A percentile compares a stretch with the other conserved stretches of the same genome.
These are phyloP conservation scores for Sphecodes monilicornis DNA, from an alignment of 2,888 invertebrate species.

Conservation along the genomic window DNA sequence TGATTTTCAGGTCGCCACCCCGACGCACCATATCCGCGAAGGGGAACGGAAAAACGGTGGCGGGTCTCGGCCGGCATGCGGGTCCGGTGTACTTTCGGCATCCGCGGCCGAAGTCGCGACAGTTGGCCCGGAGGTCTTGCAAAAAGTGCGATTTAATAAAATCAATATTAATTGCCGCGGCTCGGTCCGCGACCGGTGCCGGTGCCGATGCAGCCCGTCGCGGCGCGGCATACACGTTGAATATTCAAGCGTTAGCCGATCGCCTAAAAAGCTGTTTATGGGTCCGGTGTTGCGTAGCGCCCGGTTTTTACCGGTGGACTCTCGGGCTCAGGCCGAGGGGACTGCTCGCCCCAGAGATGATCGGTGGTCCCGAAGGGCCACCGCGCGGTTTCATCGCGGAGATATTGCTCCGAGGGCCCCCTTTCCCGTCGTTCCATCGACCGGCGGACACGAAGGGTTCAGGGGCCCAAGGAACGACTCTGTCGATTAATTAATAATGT, in stretches of 20 bases:
- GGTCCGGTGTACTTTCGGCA: conserved; percentile 33
- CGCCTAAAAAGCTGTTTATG: conserved; percentile 82
- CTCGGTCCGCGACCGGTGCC: conserved; percentile 57
- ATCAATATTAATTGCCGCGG: conserved; percentile 83
- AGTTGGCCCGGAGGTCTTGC: conserved; percentile 50
- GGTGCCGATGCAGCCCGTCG: conserved; percentile 41
- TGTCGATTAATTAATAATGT: conserved; percentile 75
- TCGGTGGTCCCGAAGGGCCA: conserved; percentile 70
- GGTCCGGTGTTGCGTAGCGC: conserved; percentile 75
- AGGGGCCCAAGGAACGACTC: conserved; percentile 27
- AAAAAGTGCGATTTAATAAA: conserved; percentile 81
- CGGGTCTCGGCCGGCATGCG: conserved; percentile 41
- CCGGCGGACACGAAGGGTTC: background rate
- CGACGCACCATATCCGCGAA: conserved; percentile 37
- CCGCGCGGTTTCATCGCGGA: conserved; percentile 68
- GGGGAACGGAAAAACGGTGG: conserved; percentile 48
- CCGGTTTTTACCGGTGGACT: conserved; percentile 75
- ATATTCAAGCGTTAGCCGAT: conserved; percentile 79
- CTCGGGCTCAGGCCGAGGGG: conserved; percentile 28
- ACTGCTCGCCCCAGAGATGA: conserved; percentile 63
- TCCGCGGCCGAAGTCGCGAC: conserved; percentile 38
- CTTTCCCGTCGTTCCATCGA: conserved; percentile 8
- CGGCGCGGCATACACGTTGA: conserved; percentile 74
- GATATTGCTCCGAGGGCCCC: conserved; percentile 62
- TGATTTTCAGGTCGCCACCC: conserved; percentile 22